A percentile compares a stretch with the other conserved stretches of the same genome.
Conservation (phyloP, 2,113 vertebrate genomes). For the Antechinus stuartii region DNA sequence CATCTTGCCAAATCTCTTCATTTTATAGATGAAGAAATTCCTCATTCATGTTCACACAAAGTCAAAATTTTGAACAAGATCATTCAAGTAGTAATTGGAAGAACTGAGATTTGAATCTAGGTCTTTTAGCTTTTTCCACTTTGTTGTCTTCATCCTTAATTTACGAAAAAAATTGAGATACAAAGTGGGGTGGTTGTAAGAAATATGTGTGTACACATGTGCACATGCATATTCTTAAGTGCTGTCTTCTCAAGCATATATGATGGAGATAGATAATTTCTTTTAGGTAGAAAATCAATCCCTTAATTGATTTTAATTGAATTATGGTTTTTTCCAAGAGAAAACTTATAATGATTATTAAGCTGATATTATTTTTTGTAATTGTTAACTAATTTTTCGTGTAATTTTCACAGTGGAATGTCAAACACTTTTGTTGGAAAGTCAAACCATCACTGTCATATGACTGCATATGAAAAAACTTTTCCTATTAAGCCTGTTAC, state of each 20-base stretch:
- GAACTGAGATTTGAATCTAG: not conserved
- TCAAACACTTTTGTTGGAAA: constrained; percentile 81
- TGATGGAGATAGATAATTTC: not conserved
- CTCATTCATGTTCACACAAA: not conserved
- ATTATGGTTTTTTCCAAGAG: constrained; percentile 51
- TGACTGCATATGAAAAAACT: constrained; percentile 82
- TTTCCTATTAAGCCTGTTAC: constrained; percentile 85
- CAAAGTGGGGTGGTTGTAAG: not conserved
- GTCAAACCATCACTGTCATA: constrained; percentile 80
- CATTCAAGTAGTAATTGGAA: not conserved
- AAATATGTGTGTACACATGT: not conserved
- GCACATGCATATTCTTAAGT: not conserved
- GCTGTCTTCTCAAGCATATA: not conserved
- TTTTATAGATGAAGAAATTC: not conserved
- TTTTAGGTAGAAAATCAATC: not conserved
- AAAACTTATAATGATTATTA: constrained; percentile 46
- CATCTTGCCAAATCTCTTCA: not conserved
- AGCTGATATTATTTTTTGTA: constrained; percentile 47
- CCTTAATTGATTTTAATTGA: not conserved
- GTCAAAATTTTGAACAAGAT: not conserved
- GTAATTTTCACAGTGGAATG: constrained; percentile 71
- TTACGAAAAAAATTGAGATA: not conserved
- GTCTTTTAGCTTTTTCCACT: not conserved
- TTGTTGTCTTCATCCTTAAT: not conserved
- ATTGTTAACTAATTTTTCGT: constrained; percentile 45